Evolutionary conservation across 2,888 invertebrate species (phyloP), one percentile per base, ranked within the genome.

Genomic region (Aspidiotus rigidus): DNA sequence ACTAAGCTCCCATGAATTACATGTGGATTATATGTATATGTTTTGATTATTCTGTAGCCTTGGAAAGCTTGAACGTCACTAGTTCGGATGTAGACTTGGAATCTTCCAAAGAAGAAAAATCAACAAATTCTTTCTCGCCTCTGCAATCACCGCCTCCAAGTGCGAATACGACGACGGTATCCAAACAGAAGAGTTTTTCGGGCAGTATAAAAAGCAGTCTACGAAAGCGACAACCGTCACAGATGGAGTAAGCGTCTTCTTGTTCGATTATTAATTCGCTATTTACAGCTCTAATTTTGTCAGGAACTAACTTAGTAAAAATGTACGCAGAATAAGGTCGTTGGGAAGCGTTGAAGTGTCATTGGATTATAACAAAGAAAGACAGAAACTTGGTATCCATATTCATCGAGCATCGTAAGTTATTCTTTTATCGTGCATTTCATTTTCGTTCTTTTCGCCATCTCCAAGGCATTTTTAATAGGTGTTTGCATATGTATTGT

Each of bases 351-450:
- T 96, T 72, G 86, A 93, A 77, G 77, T 96, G 62, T 90, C 93
- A 0, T 80, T 95, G 56, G 85, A 90, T 67, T 95, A 93, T 80
- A 91, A 90, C 75, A 83, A 86, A 66, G 88, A 87, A 75, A 83
- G 92, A 64, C 92, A 93, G 79, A 86, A 87, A 71, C 82, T 96
- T 16, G 84, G 87, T 67, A 83, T 94, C 44, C 89, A 90, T 11
- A 86, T 96, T 1, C 94, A 96, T 78, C 92, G 91, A 81, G 88
- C 94, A 73, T 85, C 87, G 91, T 93, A 83, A 85, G 89, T 83
- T 42, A 17, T 49, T 6, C n/a, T 49, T 49, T 6, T 28, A 28
- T 28, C 28, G 1, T 13, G 49, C 49, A 49, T 49, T 49, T 49
- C 49, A 1, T n/a, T 13, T 13, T 49, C 11, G 10, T 49, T n/a